phyloP scores from a whole-genome alignment of 2,888 invertebrate genomes.

The Anarsia innoxiella region DNA sequence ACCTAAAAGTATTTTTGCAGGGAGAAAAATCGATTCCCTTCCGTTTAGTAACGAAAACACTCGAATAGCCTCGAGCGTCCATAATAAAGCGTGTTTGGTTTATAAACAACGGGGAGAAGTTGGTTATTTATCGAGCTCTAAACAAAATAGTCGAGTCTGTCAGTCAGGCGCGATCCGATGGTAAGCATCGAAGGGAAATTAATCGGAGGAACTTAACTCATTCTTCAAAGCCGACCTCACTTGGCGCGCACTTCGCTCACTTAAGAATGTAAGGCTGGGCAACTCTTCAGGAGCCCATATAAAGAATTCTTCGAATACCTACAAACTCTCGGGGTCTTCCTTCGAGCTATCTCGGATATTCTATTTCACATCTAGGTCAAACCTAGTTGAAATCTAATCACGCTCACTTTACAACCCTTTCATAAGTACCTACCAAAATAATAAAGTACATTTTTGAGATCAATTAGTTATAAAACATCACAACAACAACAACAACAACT shows the following conservation, averaged over 20 bases:
- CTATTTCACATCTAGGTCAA: too few relatives aligned
- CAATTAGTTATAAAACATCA: too few relatives aligned
- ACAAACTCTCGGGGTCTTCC: too few relatives aligned
- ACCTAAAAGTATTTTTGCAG: conserved; percentile 4
- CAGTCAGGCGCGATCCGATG: conserved; percentile 19
- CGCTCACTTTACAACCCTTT: too few relatives aligned
- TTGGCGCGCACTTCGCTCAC: conserved; percentile 8
- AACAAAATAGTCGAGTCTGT: conserved; percentile 32
- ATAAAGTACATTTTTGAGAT: too few relatives aligned
- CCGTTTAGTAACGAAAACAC: conserved; percentile 46
- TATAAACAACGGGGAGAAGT: conserved; percentile 38
- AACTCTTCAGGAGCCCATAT: too few relatives aligned
- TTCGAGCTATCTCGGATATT: too few relatives aligned
- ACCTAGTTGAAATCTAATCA: too few relatives aligned
- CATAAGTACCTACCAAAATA: too few relatives aligned
- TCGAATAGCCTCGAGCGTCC: conserved; percentile 24
- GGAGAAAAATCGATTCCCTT: conserved; percentile 12
- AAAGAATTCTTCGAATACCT: too few relatives aligned
- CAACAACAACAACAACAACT: too few relatives aligned
- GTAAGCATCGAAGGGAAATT: conserved; percentile 34
- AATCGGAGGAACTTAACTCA: conserved; percentile 36
- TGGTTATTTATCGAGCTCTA: conserved; percentile 36
- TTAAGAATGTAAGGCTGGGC: not conserved
- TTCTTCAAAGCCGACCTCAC: conserved; percentile 29
- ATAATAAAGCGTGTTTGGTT: conserved; percentile 36